phyloP scores from a whole-genome alignment of 2,888 invertebrate genomes.

The Latrodectus hesperus region DNA sequence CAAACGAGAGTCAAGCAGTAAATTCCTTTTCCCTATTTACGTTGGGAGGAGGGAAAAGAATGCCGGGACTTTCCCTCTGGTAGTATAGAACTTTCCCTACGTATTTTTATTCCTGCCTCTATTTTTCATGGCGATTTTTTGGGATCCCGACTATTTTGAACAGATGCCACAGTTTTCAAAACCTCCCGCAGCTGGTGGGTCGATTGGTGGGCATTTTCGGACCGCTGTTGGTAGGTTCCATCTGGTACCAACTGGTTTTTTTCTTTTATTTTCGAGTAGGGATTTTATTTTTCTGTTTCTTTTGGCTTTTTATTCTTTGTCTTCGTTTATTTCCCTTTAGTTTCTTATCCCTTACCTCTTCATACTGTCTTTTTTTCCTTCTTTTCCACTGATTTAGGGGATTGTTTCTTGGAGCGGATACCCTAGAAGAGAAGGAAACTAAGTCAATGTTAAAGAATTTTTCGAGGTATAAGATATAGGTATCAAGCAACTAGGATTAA shows the following conservation, averaged over 20 bases:
- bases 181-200: slow-evolving; percentile 49
- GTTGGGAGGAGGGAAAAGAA: slow-evolving; percentile 7
- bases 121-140: slow-evolving; percentile 60
- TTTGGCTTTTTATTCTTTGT: slow-evolving; percentile 9
- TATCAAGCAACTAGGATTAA: no score
- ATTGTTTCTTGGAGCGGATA: not conserved
- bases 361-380: slow-evolving; percentile 1
- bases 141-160: slow-evolving; percentile 31
- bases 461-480: no score
- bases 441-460: no score
- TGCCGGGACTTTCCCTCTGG: slow-evolving; percentile 8
- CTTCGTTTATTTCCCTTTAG: slow-evolving; percentile 10
- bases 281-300: slow-evolving; percentile 12
- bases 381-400: slow-evolving; percentile 13
- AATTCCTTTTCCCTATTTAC: slow-evolving; percentile 37
- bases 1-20: slow-evolving; percentile 39
- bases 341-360: slow-evolving; percentile 12
- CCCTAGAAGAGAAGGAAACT: no score
- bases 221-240: slow-evolving; percentile 55
- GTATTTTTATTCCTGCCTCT: slow-evolving; percentile 54
- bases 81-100: slow-evolving; percentile 15
- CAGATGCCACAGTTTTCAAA: slow-evolving; percentile 58
- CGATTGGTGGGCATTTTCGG: slow-evolving; percentile 57
- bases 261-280: slow-evolving; percentile 26
- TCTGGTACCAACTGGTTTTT: slow-evolving; percentile 48